These are phyloP conservation scores for Mercenaria mercenaria DNA, from an alignment of 1,140 invertebrate genomes.

Conservation along the genomic window DNA sequence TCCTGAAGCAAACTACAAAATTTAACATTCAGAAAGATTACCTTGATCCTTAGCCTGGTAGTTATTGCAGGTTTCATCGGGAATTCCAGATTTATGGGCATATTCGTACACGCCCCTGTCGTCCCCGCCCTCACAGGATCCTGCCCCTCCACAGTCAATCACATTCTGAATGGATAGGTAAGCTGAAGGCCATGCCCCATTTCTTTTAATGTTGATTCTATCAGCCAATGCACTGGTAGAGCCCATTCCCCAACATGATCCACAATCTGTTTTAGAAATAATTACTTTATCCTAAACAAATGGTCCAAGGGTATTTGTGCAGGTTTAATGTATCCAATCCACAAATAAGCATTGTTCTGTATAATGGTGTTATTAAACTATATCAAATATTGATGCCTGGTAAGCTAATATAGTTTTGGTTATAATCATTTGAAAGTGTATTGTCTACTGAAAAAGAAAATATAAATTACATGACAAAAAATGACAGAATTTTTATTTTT, in stretches of 20 bases:
- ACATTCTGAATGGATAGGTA: slow-evolving; percentile 87
- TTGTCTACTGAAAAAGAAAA: too few relatives aligned
- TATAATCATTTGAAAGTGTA: too few relatives aligned
- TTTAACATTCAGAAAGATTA: slow-evolving; percentile 63
- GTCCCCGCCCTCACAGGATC: slow-evolving; percentile 86
- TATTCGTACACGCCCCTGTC: slow-evolving; percentile 86
- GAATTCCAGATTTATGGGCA: slow-evolving; percentile 86
- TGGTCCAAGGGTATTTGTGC: too few relatives aligned
- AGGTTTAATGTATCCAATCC: too few relatives aligned
- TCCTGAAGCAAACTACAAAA: too few relatives aligned
- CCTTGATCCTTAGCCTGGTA: slow-evolving; percentile 87
- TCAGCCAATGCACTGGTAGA: slow-evolving; percentile 87
- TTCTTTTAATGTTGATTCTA: slow-evolving; percentile 87
- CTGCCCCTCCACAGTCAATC: slow-evolving; percentile 86
- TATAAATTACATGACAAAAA: too few relatives aligned
- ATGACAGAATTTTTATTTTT: too few relatives aligned
- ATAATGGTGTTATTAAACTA: too few relatives aligned
- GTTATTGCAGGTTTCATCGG: slow-evolving; percentile 88
- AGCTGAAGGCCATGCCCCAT: slow-evolving; percentile 86
- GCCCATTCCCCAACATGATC: slow-evolving; percentile 88
- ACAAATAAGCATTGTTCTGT: too few relatives aligned
- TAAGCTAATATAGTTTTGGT: too few relatives aligned
- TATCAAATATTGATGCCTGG: too few relatives aligned
- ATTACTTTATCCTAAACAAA: too few relatives aligned
- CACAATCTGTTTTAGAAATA: slow-evolving; percentile 85